Conservation (phyloP, 2,888 invertebrate genomes). For the Andrena camellia region DNA sequence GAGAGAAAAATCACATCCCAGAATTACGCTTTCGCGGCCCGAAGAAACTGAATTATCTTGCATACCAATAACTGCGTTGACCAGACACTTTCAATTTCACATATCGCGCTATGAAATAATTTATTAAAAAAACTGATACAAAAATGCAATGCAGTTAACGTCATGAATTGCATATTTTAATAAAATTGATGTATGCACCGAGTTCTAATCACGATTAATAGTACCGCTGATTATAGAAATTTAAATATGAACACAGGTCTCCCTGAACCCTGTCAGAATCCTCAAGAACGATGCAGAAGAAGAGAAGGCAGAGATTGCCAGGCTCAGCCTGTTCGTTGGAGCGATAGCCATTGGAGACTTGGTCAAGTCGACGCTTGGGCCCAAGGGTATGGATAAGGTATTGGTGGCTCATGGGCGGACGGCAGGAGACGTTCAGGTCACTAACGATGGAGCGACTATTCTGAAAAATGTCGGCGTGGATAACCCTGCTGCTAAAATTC, state of each 20-base stretch:
- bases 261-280: constrained; percentile 97
- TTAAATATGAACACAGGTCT: constrained; percentile 87
- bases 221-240: neutral
- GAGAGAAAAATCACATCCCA: neutral
- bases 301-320: constrained; percentile 98
- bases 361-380: constrained; percentile 98
- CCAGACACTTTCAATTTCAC: neutral
- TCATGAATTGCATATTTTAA: neutral
- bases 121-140: neutral
- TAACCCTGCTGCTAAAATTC: constrained; percentile 99
- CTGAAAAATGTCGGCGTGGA: constrained; percentile 98
- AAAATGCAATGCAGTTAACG: neutral
- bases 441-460: constrained; percentile 99
- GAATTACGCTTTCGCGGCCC: neutral
- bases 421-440: constrained; percentile 95
- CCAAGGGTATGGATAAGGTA: constrained; percentile 99
- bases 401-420: constrained; percentile 92
- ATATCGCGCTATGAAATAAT: neutral
- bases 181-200: neutral
- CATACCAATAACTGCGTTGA: neutral
- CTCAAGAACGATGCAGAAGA: constrained; percentile 98
- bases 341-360: constrained; percentile 99
- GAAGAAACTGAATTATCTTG: neutral
- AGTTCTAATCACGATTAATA: neutral
- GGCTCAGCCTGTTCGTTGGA: constrained; percentile 98